Conservation (phyloP, 2,797 vertebrate genomes). For the Acrossocheilus fasciatus region DNA sequence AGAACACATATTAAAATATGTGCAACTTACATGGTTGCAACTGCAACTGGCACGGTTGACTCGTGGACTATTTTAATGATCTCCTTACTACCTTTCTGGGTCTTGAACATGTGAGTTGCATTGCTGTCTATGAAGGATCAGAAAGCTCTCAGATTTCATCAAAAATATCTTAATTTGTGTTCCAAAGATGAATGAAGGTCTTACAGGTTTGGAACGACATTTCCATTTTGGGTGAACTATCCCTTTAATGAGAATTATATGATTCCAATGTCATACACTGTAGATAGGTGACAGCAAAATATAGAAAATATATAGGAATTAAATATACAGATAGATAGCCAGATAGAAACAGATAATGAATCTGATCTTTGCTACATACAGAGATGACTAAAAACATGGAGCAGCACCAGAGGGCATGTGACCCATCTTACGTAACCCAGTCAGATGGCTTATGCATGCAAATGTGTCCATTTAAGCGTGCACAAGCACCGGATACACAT, state of each 20-base stretch:
- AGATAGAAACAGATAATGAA: neutral
- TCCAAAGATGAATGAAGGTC: neutral
- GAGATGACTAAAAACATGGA: neutral
- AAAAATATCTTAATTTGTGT: too few relatives aligned
- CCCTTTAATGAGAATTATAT: neutral
- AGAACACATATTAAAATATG: neutral
- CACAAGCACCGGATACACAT: neutral
- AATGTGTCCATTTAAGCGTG: slow-evolving; percentile 55
- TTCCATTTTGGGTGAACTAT: neutral
- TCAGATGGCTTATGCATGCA: slow-evolving; percentile 77
- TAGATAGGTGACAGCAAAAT: neutral
- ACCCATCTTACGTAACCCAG: slow-evolving; percentile 73
- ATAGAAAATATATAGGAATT: neutral
- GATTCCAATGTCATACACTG: neutral
- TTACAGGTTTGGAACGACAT: neutral
- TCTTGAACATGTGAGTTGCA: neutral
- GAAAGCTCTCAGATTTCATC: neutral
- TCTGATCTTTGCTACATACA: neutral
- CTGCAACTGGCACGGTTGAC: neutral
- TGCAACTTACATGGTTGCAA: neutral
- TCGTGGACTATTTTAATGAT: neutral
- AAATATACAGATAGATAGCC: neutral
- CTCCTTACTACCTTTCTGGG: neutral
- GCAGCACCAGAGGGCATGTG: slow-evolving; percentile 71
- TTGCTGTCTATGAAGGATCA: neutral